These are phyloP conservation scores for Scaeva pyrastri DNA, from an alignment of 2,888 invertebrate genomes.

Conservation along the genomic window DNA sequence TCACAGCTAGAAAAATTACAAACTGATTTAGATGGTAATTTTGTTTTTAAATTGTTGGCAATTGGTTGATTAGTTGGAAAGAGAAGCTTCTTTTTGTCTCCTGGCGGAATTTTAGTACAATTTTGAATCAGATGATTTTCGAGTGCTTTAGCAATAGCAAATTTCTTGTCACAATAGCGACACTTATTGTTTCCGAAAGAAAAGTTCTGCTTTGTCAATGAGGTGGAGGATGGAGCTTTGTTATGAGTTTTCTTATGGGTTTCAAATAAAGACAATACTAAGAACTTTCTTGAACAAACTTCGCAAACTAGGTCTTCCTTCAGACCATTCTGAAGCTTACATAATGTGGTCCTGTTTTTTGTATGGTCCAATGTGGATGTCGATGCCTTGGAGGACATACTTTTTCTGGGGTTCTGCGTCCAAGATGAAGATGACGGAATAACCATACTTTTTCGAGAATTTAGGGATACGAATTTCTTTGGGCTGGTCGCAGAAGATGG, in stretches of 20 bases:
- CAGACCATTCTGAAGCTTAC: not conserved
- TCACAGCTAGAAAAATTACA: constrained; percentile 38
- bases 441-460: constrained; percentile 34
- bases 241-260: constrained; percentile 79
- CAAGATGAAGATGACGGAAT: not conserved
- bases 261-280: constrained; percentile 78
- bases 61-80: constrained; percentile 75
- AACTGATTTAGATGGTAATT: constrained; percentile 11
- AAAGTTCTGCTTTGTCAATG: constrained; percentile 20
- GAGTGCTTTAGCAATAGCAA: constrained; percentile 80
- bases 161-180: constrained; percentile 82
- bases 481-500: constrained; percentile 42
- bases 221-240: not conserved
- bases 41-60: not conserved
- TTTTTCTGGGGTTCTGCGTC: constrained; percentile 42
- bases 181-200: constrained; percentile 77
- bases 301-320: constrained; percentile 76
- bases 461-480: constrained; percentile 6
- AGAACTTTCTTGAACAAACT: constrained; percentile 78
- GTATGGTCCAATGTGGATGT: not conserved
- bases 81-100: constrained; percentile 80
- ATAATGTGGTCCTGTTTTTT: constrained; percentile 14
- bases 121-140: constrained; percentile 81
- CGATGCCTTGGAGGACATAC: constrained; percentile 34
- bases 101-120: constrained; percentile 81